phyloP scores from a whole-genome alignment of 2,888 invertebrate species.

The Apodemia hepburni region DNA sequence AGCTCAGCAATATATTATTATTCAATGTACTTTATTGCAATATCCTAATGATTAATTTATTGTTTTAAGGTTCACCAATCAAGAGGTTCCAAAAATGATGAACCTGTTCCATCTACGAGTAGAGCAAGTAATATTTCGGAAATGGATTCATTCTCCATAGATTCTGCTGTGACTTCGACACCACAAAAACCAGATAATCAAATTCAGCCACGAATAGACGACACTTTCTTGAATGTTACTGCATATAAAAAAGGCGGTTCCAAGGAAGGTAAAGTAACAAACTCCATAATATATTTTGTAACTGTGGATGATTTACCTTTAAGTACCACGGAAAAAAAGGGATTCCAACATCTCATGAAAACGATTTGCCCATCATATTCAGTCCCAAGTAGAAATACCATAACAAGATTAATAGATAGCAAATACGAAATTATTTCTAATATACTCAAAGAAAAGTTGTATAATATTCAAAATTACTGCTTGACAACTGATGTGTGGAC shows the following conservation, averaged over 20 bases:
- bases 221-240: not conserved
- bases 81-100: conserved; percentile 4
- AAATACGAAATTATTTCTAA: conserved; percentile 11
- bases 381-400: conserved; percentile 6
- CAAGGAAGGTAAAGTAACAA: conserved; percentile 8
- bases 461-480: not conserved
- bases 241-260: conserved; percentile 6
- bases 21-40: conserved; percentile 4
- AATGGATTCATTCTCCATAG: conserved; percentile 10
- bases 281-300: conserved; percentile 6
- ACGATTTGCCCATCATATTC: conserved; percentile 1
- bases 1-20: conserved; percentile 4
- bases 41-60: conserved; percentile 1
- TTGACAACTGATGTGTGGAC: conserved; percentile 3
- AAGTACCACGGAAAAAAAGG: conserved; percentile 5
- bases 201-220: not conserved
- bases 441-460: conserved; percentile 6
- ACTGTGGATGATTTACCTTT: conserved; percentile 8
- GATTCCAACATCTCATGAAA: conserved; percentile 6
- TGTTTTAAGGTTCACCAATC: conserved; percentile 3
- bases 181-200: conserved; percentile 3
- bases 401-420: conserved; percentile 8
- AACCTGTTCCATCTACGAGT: conserved; percentile 7
- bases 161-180: conserved; percentile 5
- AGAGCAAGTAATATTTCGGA: conserved; percentile 5